These are phyloP conservation scores for Meta bourneti DNA, from an alignment of 2,888 invertebrate species.

Conservation along the genomic window DNA sequence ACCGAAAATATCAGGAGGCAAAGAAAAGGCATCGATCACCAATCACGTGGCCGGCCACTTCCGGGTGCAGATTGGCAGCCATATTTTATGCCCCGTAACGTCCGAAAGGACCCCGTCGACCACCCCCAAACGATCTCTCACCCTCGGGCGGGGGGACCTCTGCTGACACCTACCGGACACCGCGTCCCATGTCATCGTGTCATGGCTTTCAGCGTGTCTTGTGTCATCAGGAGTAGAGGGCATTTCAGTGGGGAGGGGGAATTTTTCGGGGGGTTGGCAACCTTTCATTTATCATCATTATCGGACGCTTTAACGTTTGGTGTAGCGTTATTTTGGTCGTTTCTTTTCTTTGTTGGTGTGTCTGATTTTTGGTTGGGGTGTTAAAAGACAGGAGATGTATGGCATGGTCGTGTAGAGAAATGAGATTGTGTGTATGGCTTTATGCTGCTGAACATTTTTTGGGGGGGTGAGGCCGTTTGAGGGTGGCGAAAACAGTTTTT, in stretches of 20 bases:
- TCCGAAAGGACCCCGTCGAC: slow-evolving; percentile 20
- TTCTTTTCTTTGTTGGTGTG: slow-evolving; percentile 33
- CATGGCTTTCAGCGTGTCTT: slow-evolving; percentile 13
- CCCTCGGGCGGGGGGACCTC: slow-evolving; percentile 48
- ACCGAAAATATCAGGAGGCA: slow-evolving; percentile 27
- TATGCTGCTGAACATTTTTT: neutral
- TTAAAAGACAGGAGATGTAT: slow-evolving; percentile 23
- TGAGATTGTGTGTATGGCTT: neutral
- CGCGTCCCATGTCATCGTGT: slow-evolving; percentile 32
- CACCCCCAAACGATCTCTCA: slow-evolving; percentile 35
- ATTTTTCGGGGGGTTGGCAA: neutral
- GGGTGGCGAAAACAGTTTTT: neutral
- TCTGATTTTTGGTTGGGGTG: neutral
- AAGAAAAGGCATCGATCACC: slow-evolving; percentile 31
- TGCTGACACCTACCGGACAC: slow-evolving; percentile 63
- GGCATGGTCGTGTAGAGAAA: neutral
- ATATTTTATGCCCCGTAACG: slow-evolving; percentile 65
- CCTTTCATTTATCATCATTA: slow-evolving; percentile 69
- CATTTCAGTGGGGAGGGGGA: neutral
- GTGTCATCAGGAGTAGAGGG: slow-evolving; percentile 10
- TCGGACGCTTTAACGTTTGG: slow-evolving; percentile 56
- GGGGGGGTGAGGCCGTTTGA: neutral
- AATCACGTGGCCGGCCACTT: slow-evolving; percentile 69
- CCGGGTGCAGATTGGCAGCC: slow-evolving; percentile 71
- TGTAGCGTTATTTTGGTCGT: slow-evolving; percentile 39